Evolutionary conservation across 2,888 invertebrate genomes (phyloP).

Genomic region (Acronicta alni): DNA sequence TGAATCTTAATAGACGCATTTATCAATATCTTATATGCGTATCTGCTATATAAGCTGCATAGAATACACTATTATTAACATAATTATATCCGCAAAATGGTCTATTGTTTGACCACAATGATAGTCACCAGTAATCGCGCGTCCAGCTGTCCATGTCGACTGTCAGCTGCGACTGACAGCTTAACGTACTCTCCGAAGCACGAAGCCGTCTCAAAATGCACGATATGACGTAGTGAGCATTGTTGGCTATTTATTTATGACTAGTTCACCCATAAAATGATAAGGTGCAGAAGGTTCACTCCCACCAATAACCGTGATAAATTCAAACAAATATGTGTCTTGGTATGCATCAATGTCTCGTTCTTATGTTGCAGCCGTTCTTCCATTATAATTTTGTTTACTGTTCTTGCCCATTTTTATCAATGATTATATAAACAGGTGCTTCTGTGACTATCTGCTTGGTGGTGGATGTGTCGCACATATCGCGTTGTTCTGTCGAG

Average conservation of each 20-base stretch:
- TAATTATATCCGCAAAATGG: too few relatives aligned
- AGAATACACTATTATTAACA: too few relatives aligned
- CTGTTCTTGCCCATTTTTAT: neutral
- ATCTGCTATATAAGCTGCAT: too few relatives aligned
- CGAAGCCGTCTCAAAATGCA: neutral
- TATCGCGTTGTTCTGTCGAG: constrained; percentile 1
- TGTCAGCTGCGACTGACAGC: constrained; percentile 3
- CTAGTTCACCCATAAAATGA: neutral
- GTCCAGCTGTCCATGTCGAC: neutral
- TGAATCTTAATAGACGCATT: too few relatives aligned
- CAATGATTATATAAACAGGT: too few relatives aligned
- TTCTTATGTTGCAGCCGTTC: too few relatives aligned
- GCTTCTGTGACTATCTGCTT: constrained; percentile 5
- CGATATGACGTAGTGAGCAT: constrained; percentile 4
- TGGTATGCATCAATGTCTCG: too few relatives aligned
- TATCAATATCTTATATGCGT: too few relatives aligned
- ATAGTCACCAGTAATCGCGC: neutral
- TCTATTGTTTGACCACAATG: too few relatives aligned
- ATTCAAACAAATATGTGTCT: too few relatives aligned
- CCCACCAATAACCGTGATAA: too few relatives aligned
- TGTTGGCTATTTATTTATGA: constrained; percentile 20
- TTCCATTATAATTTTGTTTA: neutral
- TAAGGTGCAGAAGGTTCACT: neutral
- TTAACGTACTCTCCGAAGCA: neutral
- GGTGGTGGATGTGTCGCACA: neutral